These are phyloP conservation scores for Lasioglossum morio DNA, from an alignment of 2,888 invertebrate species.

Conservation along the genomic window DNA sequence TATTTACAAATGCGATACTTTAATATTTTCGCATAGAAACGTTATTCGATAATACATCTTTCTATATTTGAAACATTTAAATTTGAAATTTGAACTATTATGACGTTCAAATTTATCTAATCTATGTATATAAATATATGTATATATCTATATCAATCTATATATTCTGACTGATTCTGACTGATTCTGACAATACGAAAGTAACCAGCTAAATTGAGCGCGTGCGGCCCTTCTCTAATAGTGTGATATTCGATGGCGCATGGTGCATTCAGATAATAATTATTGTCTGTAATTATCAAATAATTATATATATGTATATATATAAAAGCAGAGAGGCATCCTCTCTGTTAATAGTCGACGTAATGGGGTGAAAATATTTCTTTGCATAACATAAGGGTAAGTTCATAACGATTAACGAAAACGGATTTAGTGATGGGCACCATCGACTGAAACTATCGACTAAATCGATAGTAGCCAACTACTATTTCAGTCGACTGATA, in stretches of 20 bases:
- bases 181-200: neutral
- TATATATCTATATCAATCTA: neutral
- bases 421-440: too few relatives aligned
- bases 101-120: neutral
- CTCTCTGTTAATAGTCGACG: too few relatives aligned
- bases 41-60: neutral
- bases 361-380: neutral
- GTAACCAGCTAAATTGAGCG: neutral
- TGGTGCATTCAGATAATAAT: neutral
- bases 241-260: neutral
- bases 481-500: too few relatives aligned
- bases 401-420: slow-evolving; percentile 1
- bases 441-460: too few relatives aligned
- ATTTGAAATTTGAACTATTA: neutral
- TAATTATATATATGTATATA: neutral
- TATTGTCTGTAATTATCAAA: neutral
- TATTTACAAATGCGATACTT: neutral
- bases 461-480: too few relatives aligned
- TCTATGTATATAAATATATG: neutral
- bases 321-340: too few relatives aligned
- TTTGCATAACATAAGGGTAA: neutral
- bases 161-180: too few relatives aligned
- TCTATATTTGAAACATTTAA: neutral
- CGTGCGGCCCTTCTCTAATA: neutral
- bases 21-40: neutral